phyloP scores from a whole-genome alignment of 2,888 invertebrate genomes.

The Oligia latruncula region DNA sequence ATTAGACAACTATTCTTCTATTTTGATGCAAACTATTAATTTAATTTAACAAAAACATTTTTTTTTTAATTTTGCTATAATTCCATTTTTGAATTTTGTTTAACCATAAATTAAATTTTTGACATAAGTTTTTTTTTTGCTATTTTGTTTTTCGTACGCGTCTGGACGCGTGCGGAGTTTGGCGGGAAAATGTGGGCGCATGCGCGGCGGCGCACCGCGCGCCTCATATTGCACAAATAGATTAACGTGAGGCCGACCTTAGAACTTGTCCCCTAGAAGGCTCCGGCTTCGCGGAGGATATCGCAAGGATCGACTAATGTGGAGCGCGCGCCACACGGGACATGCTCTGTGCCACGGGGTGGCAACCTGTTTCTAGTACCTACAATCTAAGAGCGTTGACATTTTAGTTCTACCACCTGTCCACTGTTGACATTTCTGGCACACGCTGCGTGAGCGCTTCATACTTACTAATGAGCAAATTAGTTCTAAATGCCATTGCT shows the following conservation, averaged over 20 bases:
- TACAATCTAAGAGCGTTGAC: constrained; percentile 35
- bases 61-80: constrained; percentile 24
- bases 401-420: constrained; percentile 24
- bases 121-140: constrained; percentile 54
- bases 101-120: constrained; percentile 49
- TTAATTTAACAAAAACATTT: constrained; percentile 18
- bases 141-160: constrained; percentile 72
- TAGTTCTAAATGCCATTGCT: constrained; percentile 9
- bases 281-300: constrained; percentile 48
- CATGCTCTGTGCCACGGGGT: constrained; percentile 17
- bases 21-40: constrained; percentile 35
- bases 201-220: constrained; percentile 79
- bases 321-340: not conserved
- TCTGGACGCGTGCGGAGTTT: constrained; percentile 79
- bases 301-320: constrained; percentile 50
- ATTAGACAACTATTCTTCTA: constrained; percentile 27
- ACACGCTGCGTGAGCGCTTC: constrained; percentile 4
- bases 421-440: constrained; percentile 18
- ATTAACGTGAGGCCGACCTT: constrained; percentile 75
- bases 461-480: constrained; percentile 35
- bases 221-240: constrained; percentile 86
- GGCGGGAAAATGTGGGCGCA: constrained; percentile 87
- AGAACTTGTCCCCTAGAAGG: constrained; percentile 70
- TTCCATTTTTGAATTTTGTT: constrained; percentile 52
- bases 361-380: constrained; percentile 44